Evolutionary conservation across 1,140 invertebrate species (phyloP).

Genomic region (Drosophila punjabiensis): DNA sequence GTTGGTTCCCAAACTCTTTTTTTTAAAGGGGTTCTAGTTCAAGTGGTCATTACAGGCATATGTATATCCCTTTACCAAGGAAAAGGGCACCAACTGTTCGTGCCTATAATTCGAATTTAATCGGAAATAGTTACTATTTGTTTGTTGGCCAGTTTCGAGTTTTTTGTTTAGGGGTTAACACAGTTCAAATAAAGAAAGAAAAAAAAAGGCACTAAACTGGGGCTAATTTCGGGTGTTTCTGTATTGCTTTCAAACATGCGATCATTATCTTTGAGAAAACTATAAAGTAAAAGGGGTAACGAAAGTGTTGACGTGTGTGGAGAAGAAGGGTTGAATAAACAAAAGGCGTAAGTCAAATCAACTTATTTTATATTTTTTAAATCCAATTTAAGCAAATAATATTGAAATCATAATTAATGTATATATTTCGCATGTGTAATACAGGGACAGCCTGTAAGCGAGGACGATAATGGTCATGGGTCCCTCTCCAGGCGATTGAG

Average conservation of each 20-base stretch:
- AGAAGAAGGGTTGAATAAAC: slow-evolving; percentile 2
- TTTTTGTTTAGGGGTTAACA: slow-evolving; percentile 28
- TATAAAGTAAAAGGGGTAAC: background rate
- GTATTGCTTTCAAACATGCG: slow-evolving; percentile 52
- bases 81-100: slow-evolving; percentile 59
- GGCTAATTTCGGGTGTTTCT: slow-evolving; percentile 11
- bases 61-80: slow-evolving; percentile 34
- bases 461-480: slow-evolving; percentile 8
- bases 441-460: slow-evolving; percentile 32
- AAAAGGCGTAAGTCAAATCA: background rate
- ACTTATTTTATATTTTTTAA: background rate
- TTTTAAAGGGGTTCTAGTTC: slow-evolving; percentile 34
- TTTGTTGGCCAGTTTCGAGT: slow-evolving; percentile 42
- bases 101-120: slow-evolving; percentile 74
- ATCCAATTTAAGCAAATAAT: background rate
- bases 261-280: slow-evolving; percentile 30
- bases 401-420: background rate
- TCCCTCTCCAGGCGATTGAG: slow-evolving; percentile 52
- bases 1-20: slow-evolving; percentile 42
- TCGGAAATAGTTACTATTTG: slow-evolving; percentile 69
- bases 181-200: slow-evolving; percentile 13
- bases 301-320: background rate
- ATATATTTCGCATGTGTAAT: background rate
- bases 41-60: slow-evolving; percentile 55
- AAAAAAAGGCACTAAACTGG: slow-evolving; percentile 16